Conservation (phyloP, 2,888 invertebrate species). For the Leuctra nigra region DNA sequence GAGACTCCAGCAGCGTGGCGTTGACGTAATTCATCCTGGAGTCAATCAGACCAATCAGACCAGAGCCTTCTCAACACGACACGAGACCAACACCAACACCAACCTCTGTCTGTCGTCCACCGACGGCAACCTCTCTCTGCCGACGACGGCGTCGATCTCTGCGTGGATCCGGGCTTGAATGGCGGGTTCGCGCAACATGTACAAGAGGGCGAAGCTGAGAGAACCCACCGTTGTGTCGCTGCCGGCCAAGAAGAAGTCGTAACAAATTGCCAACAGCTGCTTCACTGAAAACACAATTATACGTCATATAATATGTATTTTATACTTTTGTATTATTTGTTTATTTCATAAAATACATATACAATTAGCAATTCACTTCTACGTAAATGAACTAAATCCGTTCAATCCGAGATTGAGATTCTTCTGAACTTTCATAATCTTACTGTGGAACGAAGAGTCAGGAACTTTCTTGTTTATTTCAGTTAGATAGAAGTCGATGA, state of each 20-base stretch:
- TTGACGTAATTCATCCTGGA: background rate
- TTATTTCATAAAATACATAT: background rate
- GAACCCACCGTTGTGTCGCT: slow-evolving; percentile 15
- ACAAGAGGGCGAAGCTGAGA: slow-evolving; percentile 5
- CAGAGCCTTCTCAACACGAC: background rate
- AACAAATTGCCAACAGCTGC: background rate
- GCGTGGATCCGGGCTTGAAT: slow-evolving; percentile 7
- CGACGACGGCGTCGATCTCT: slow-evolving; percentile 8
- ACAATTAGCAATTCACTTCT: background rate
- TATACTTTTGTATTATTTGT: too few relatives aligned
- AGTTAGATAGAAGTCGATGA: slow-evolving; percentile 4
- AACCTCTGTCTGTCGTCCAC: slow-evolving; percentile 4
- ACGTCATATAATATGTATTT: too few relatives aligned
- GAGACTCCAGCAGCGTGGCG: background rate
- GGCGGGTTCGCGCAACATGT: background rate
- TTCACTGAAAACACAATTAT: background rate
- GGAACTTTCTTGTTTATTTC: slow-evolving; percentile 11
- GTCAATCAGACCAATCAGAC: background rate
- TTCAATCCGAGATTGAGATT: too few relatives aligned
- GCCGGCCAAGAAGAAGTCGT: slow-evolving; percentile 14
- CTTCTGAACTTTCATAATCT: background rate
- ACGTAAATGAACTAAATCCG: background rate
- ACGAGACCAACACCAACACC: background rate
- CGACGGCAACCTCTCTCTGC: slow-evolving; percentile 10
- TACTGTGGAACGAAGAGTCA: slow-evolving; percentile 5